phyloP scores from a whole-genome alignment of 2,113 vertebrate genomes.

The Labeo rohita region DNA sequence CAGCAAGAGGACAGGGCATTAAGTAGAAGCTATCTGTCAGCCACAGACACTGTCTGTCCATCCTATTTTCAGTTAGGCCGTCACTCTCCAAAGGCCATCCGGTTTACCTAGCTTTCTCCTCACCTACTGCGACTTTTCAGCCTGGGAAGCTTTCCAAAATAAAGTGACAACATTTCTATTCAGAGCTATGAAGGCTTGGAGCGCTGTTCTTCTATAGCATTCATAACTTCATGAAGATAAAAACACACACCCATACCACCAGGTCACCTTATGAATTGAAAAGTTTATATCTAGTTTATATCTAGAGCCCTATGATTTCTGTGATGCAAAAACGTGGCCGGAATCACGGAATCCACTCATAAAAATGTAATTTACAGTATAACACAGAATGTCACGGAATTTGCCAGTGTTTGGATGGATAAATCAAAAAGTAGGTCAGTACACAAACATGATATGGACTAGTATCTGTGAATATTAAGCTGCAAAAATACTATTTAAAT shows the following conservation, averaged over 20 bases:
- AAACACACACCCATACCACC: not conserved
- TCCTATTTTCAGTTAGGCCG: not conserved
- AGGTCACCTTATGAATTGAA: constrained; percentile 12
- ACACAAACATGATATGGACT: no score
- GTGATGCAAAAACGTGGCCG: no score
- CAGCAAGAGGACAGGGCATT: constrained; percentile 17
- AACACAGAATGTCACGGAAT: no score
- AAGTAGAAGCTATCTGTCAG: constrained; percentile 34
- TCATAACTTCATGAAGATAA: not conserved
- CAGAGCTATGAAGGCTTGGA: not conserved
- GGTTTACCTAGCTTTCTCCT: not conserved
- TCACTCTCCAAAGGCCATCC: constrained; percentile 18
- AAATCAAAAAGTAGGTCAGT: no score
- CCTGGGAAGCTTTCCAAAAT: constrained; percentile 31
- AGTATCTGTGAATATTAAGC: no score
- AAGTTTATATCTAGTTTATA: no score
- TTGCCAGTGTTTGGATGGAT: no score
- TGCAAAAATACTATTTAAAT: no score
- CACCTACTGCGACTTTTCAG: constrained; percentile 11
- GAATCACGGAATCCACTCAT: no score
- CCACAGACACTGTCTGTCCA: constrained; percentile 18
- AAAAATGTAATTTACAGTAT: no score
- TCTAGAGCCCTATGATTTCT: no score
- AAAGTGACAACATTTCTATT: not conserved
- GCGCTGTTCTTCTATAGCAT: not conserved